Evolutionary conservation across 2,888 invertebrate species (phyloP).

Genomic region (Hirtodrosophila alboralis): DNA sequence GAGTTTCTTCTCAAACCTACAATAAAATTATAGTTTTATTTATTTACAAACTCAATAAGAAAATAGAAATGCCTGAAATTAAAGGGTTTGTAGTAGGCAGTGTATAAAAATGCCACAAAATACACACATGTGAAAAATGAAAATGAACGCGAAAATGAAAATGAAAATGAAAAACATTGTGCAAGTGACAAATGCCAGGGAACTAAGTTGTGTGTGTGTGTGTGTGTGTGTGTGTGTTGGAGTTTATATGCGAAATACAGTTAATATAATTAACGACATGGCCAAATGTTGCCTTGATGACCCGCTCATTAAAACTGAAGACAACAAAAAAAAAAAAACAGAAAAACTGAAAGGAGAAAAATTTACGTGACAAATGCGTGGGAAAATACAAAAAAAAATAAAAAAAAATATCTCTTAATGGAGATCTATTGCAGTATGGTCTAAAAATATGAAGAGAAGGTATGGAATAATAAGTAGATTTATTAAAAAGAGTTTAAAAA

Average conservation of each 20-base stretch:
- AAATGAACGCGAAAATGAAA: constrained; percentile 48
- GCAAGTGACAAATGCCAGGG: constrained; percentile 51
- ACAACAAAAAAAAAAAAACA: constrained; percentile 36
- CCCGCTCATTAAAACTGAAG: constrained; percentile 67
- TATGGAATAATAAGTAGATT: too few species aligned
- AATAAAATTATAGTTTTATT: too few species aligned
- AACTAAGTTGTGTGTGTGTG: constrained; percentile 4
- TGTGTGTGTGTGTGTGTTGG: constrained; percentile 13
- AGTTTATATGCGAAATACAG: constrained; percentile 56
- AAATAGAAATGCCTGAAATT: background rate
- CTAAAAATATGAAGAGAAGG: constrained; percentile 13
- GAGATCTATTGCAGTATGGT: constrained; percentile 16
- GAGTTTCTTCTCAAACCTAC: too few species aligned
- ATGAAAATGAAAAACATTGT: constrained; percentile 59
- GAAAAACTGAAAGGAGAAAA: constrained; percentile 34
- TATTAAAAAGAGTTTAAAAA: too few species aligned
- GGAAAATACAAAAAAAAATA: too few species aligned
- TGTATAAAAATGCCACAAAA: constrained; percentile 45
- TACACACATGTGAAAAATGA: constrained; percentile 50
- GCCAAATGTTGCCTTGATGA: constrained; percentile 70
- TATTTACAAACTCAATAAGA: constrained; percentile 1
- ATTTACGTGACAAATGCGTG: constrained; percentile 71
- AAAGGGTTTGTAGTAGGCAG: constrained; percentile 27
- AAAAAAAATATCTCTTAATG: constrained; percentile 13
- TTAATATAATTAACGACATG: constrained; percentile 70